phyloP scores from a whole-genome alignment of 2,888 invertebrate species.

The Dolichomitus sp. region DNA sequence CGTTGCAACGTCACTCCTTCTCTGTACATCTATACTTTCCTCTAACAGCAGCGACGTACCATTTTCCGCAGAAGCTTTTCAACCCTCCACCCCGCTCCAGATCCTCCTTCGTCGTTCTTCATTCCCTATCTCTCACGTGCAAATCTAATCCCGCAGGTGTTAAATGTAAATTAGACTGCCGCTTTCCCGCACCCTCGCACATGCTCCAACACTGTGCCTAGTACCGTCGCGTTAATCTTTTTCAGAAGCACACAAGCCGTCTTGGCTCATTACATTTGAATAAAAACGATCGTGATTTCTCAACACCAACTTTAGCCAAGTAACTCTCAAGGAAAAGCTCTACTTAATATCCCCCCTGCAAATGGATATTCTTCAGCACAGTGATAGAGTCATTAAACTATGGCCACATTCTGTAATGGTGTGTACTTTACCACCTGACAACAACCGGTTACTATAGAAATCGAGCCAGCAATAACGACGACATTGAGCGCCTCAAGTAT shows the following conservation, averaged over 20 bases:
- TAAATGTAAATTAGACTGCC: constrained; percentile 63
- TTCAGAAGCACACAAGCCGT: background rate
- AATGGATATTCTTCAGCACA: background rate
- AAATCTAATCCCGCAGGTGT: constrained; percentile 61
- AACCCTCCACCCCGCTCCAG: constrained; percentile 36
- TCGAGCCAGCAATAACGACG: constrained; percentile 24
- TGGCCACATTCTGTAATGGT: constrained; percentile 1
- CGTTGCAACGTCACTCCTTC: constrained; percentile 34
- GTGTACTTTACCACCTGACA: constrained; percentile 32
- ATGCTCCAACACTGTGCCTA: background rate
- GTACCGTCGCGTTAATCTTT: background rate
- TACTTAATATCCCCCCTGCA: background rate
- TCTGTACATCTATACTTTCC: constrained; percentile 21
- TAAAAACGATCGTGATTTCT: background rate
- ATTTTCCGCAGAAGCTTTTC: constrained; percentile 59
- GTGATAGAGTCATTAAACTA: constrained; percentile 41
- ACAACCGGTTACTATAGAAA: constrained; percentile 24
- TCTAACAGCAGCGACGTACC: constrained; percentile 24
- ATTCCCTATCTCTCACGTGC: constrained; percentile 48
- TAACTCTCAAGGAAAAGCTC: background rate
- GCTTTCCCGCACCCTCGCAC: background rate
- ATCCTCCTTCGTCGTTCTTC: constrained; percentile 60
- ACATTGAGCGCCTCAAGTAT: constrained; percentile 43
- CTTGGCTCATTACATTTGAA: background rate
- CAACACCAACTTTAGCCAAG: background rate